These are phyloP conservation scores for Schizopygopsis malacanthus DNA, from an alignment of 2,797 vertebrate genomes.

Conservation along the genomic window DNA sequence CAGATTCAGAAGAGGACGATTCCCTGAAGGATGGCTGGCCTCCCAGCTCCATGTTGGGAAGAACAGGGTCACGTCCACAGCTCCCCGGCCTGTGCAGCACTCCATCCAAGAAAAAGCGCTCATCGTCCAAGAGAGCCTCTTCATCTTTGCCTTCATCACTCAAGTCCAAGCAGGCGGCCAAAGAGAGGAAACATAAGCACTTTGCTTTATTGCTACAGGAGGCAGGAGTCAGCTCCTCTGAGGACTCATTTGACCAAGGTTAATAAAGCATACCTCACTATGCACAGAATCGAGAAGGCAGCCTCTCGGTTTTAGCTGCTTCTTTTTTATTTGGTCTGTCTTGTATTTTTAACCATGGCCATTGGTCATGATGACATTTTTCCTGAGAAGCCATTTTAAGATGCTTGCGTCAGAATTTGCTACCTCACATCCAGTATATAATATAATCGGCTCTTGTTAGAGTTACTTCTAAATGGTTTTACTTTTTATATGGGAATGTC, in stretches of 20 bases:
- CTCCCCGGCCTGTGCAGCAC: conserved; percentile 74
- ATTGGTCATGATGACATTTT: conserved; percentile 40
- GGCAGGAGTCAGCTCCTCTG: conserved; percentile 90
- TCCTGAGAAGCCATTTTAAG: conserved; percentile 70
- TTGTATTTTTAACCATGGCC: conserved; percentile 40
- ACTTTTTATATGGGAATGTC: conserved; percentile 73
- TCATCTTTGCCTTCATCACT: conserved; percentile 74
- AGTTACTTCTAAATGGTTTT: conserved; percentile 71
- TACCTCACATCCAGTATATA: conserved; percentile 74
- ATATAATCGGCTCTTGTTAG: conserved; percentile 76
- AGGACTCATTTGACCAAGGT: conserved; percentile 99
- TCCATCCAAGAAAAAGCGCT: conserved; percentile 77
- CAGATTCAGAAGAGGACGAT: conserved; percentile 91
- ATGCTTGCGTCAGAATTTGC: conserved; percentile 80
- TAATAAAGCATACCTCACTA: conserved; percentile 84
- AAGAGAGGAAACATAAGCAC: conserved; percentile 91
- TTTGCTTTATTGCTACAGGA: conserved; percentile 94
- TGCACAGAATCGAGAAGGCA: conserved; percentile 59
- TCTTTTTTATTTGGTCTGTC: conserved; percentile 40
- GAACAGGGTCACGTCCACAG: conserved; percentile 68
- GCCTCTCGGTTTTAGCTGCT: conserved; percentile 41
- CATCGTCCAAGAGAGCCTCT: conserved; percentile 68
- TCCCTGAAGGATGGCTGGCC: conserved; percentile 88
- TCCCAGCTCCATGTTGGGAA: conserved; percentile 73
- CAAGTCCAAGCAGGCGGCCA: conserved; percentile 78